These are phyloP conservation scores for Hiodon alosoides DNA, from an alignment of 2,113 vertebrate species.

Conservation along the genomic window DNA sequence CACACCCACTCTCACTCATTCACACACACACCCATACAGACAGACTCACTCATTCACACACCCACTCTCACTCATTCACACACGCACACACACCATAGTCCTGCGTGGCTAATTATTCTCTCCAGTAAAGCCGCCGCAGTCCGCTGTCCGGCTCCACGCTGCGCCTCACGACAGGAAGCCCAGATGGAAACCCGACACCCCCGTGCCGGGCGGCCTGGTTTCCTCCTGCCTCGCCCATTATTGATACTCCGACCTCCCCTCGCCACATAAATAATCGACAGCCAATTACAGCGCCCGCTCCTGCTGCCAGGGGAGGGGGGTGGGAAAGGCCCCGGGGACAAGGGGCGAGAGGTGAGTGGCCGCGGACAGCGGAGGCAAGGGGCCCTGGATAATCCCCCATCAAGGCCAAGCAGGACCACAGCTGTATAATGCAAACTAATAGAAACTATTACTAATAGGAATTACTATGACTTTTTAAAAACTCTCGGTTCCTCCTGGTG, in stretches of 20 bases:
- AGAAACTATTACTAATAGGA: constrained; percentile 45
- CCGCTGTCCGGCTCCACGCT: constrained; percentile 53
- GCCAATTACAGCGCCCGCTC: constrained; percentile 72
- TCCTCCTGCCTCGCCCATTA: constrained; percentile 56
- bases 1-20: too few relatives aligned
- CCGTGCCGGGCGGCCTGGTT: constrained; percentile 57
- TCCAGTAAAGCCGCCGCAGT: constrained; percentile 46
- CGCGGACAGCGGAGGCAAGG: too few relatives aligned
- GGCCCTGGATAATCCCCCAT: too few relatives aligned
- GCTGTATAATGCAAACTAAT: constrained; percentile 40
- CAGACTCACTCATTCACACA: too few relatives aligned
- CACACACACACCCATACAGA: too few relatives aligned
- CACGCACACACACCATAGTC: too few relatives aligned
- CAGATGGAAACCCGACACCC: constrained; percentile 54
- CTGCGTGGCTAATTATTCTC: constrained; percentile 68
- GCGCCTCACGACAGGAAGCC: constrained; percentile 51
- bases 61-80: too few relatives aligned
- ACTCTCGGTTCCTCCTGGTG: constrained; percentile 18
- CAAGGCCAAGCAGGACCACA: constrained; percentile 39
- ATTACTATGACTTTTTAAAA: constrained; percentile 29
- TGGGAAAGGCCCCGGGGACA: background rate
- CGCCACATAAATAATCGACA: constrained; percentile 73
- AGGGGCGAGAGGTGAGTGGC: background rate
- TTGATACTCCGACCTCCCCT: constrained; percentile 69
- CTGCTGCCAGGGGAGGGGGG: constrained; percentile 65